Conservation (phyloP, 2,113 vertebrate genomes). For the Thalassarche chlororhynchos region DNA sequence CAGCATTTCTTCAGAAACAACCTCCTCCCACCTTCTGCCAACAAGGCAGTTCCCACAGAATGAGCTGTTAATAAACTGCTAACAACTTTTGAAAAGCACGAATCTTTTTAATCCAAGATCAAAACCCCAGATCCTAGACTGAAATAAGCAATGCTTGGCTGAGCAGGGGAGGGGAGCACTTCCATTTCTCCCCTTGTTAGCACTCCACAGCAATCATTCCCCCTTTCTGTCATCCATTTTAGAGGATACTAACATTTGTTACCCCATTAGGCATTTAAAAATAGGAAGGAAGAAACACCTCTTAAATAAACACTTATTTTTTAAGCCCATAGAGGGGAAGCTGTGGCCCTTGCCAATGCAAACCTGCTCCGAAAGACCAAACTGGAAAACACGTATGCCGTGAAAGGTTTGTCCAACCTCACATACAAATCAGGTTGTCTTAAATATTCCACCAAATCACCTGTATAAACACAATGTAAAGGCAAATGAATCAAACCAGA, state of each 20-base stretch:
- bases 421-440: not conserved
- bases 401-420: not conserved
- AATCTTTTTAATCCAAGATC: not conserved
- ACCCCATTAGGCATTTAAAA: not conserved
- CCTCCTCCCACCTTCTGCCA: conserved; percentile 6
- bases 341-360: not conserved
- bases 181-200: not conserved
- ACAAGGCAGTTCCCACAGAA: not conserved
- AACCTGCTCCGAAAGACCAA: not conserved
- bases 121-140: not conserved
- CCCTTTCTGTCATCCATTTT: not conserved
- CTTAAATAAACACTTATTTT: not conserved
- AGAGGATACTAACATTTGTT: not conserved
- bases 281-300: not conserved
- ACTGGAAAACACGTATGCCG: not conserved
- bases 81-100: not conserved
- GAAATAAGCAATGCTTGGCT: not conserved
- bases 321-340: not conserved
- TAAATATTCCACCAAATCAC: not conserved
- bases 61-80: conserved; percentile 9
- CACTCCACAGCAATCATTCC: not conserved
- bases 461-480: not conserved
- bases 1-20: not conserved
- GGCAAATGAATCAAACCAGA: not conserved
- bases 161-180: not conserved